These are phyloP conservation scores for Bombus vancouverensis DNA, from an alignment of 1,140 invertebrate species.

Conservation along the genomic window DNA sequence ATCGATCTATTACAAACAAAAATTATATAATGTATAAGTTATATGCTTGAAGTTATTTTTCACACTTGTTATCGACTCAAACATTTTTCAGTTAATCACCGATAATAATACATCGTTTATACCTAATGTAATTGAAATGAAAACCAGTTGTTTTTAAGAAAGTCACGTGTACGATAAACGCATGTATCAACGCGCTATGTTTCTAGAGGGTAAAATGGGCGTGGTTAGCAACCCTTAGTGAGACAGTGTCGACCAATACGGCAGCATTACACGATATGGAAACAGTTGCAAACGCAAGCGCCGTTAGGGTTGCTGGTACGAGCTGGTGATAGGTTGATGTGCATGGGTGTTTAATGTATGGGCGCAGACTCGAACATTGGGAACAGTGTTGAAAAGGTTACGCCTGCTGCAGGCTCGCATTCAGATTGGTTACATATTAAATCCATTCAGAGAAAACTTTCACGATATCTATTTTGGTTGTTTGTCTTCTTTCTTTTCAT, in stretches of 20 bases:
- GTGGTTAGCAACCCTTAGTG: slow-evolving; percentile 64
- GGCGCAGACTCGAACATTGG: slow-evolving; percentile 58
- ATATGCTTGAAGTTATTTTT: background rate
- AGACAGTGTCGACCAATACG: slow-evolving; percentile 67
- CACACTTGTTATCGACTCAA: background rate
- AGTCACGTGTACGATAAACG: background rate
- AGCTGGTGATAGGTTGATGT: slow-evolving; percentile 56
- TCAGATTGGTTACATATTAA: slow-evolving; percentile 40
- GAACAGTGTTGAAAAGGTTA: slow-evolving; percentile 25
- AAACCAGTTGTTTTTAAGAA: background rate
- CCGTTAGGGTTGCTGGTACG: slow-evolving; percentile 53
- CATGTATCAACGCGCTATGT: background rate
- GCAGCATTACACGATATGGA: slow-evolving; percentile 47
- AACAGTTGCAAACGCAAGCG: slow-evolving; percentile 78
- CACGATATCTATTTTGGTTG: background rate
- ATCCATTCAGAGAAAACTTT: background rate
- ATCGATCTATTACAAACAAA: background rate
- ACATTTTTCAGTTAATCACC: background rate
- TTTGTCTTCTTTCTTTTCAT: background rate
- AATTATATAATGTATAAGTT: background rate
- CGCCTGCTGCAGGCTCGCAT: slow-evolving; percentile 16
- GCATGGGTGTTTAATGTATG: slow-evolving; percentile 42
- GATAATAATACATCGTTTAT: background rate
- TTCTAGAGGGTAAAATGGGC: slow-evolving; percentile 62
- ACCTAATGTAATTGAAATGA: background rate